Evolutionary conservation across 35 echinoderm and acorn worm genomes (phyloP), one percentile per base, ranked within the genome.

Genomic region (Amphiura filiformis): DNA sequence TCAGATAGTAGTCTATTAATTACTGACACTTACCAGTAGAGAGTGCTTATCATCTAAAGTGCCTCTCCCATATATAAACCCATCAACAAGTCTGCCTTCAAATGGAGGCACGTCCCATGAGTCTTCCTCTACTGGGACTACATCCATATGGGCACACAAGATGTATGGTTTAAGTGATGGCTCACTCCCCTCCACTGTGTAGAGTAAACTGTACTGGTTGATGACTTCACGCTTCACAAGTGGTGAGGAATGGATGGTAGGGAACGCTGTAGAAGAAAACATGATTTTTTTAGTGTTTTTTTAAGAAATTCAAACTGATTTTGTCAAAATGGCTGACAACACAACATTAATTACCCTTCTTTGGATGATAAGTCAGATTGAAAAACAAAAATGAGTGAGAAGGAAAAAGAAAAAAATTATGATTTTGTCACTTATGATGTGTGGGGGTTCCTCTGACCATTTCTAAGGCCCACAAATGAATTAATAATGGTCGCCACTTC

Each of bases 11-110:
- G n/a, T n/a, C n/a, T n/a, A n/a, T n/a, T n/a, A n/a, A n/a, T n/a
- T n/a, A n/a, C n/a, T n/a, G n/a, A 57, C 0, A 86, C 80, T 52
- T 78, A 99, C 96, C 90, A 99, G 88, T 0, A 99, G 41, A 79
- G 81, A 40, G 31, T 99, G 93, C 88, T 99, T 99, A 84, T 94
- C 87, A 70, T 99, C 96, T 79, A 99, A 92, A 9, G 96, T 95
- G 32, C 96, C 96, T 81, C 96, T 83, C 14, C 96, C 96, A 88
- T 99, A 99, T 30, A 99, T 91, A 65, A 65, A 99, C 2, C 93
- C 96, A 88, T 99, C 90, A 20, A 87, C 84, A 32, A 89, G 82
- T 64, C 76, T 57, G 28, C 90, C 96, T 52, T 94, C 93, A 82
- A 99, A 99, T 36, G 96, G 90, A 39, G 96, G 96, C 31, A 89